These are phyloP conservation scores for Hydrochoerus hydrochaeris DNA, from an alignment of 2,113 vertebrate species.

Conservation along the genomic window DNA sequence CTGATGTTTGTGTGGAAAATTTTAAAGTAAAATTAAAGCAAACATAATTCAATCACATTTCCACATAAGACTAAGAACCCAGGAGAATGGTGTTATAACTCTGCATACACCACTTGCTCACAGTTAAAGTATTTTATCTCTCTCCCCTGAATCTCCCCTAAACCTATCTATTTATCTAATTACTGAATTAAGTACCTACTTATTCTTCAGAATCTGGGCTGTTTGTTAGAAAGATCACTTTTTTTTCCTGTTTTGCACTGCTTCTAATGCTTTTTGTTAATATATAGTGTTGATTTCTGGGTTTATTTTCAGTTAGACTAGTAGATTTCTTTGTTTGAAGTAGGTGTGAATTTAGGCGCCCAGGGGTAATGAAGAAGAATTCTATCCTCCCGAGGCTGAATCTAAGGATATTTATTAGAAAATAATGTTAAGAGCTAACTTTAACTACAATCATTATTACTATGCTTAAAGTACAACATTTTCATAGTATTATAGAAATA, in stretches of 20 bases:
- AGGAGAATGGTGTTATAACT: slow-evolving; percentile 6
- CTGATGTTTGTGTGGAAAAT: background rate
- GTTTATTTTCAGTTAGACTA: background rate
- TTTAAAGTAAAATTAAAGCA: slow-evolving; percentile 33
- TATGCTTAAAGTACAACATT: background rate
- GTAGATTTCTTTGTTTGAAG: background rate
- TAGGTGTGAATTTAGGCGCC: rapidly evolving
- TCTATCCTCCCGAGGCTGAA: background rate
- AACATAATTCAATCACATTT: slow-evolving; percentile 37
- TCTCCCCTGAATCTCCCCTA: background rate
- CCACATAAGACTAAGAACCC: background rate
- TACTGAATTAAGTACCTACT: background rate
- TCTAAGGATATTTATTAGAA: background rate
- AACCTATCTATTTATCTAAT: background rate
- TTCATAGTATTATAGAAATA: background rate
- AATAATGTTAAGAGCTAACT: background rate
- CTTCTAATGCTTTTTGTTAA: background rate
- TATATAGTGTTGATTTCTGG: background rate
- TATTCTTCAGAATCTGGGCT: background rate
- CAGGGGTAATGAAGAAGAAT: background rate
- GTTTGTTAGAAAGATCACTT: background rate
- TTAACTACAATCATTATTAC: background rate
- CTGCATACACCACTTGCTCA: background rate
- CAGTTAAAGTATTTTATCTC: background rate
- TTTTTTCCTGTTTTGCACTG: background rate